phyloP scores from a whole-genome alignment of 2,888 invertebrate genomes.

The Tromatobia lineatoria region DNA sequence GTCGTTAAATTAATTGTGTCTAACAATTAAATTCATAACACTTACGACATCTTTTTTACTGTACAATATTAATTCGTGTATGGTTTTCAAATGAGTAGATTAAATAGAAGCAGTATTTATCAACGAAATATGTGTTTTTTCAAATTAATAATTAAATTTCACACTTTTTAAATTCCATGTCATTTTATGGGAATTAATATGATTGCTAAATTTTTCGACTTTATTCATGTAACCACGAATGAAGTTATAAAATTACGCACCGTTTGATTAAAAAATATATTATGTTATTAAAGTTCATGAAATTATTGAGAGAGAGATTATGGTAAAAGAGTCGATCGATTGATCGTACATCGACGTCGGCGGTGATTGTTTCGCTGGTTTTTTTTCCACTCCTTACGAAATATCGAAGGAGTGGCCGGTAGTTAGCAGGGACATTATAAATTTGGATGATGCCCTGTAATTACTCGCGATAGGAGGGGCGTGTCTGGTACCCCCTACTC shows the following conservation, averaged over 20 bases:
- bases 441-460: slow-evolving; percentile 78
- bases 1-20: too few relatives aligned
- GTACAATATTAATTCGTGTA: too few relatives aligned
- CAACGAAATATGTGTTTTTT: neutral
- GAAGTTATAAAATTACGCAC: neutral
- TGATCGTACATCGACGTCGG: slow-evolving; percentile 9
- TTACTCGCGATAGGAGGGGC: slow-evolving; percentile 75
- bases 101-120: too few relatives aligned
- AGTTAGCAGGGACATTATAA: slow-evolving; percentile 80
- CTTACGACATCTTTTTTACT: too few relatives aligned
- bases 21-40: too few relatives aligned
- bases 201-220: neutral
- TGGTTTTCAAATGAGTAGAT: too few relatives aligned
- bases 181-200: too few relatives aligned
- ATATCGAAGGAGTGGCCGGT: slow-evolving; percentile 73
- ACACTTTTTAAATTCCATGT: too few relatives aligned
- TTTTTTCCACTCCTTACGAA: slow-evolving; percentile 41
- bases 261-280: too few relatives aligned
- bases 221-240: neutral
- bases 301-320: neutral
- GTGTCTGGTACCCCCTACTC: slow-evolving; percentile 60
- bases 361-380: neutral
- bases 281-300: slow-evolving; percentile 9
- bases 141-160: neutral
- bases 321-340: neutral